These are phyloP conservation scores for Phaenicophaeus curvirostris DNA, from an alignment of 2,797 vertebrate genomes.

Conservation along the genomic window DNA sequence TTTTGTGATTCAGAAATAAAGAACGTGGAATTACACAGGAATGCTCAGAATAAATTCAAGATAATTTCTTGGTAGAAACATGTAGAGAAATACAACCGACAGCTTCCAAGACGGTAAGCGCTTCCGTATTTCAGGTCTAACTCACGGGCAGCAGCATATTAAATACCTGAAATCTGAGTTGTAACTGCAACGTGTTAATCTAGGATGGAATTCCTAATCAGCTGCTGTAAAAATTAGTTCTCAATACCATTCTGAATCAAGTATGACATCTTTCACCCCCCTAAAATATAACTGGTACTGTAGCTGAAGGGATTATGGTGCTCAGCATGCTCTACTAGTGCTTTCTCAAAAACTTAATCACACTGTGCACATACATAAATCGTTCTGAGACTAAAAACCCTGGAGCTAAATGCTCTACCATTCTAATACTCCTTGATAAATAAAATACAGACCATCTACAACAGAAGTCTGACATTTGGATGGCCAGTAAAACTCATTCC, in stretches of 20 bases:
- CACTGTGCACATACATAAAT: background rate
- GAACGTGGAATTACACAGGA: background rate
- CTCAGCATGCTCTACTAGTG: background rate
- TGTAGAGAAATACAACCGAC: background rate
- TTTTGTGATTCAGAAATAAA: background rate
- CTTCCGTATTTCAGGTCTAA: background rate
- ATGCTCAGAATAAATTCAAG: conserved; percentile 6
- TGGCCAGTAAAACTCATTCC: background rate
- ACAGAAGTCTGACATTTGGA: background rate
- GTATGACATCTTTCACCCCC: background rate
- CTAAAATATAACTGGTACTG: background rate
- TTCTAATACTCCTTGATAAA: background rate
- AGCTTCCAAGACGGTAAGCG: background rate
- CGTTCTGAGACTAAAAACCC: background rate
- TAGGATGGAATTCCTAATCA: background rate
- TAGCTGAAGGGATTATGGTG: background rate
- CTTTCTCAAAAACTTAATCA: background rate
- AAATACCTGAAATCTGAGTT: background rate
- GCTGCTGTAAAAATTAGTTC: background rate
- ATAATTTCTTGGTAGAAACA: background rate
- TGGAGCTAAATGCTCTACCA: background rate
- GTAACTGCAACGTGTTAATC: background rate
- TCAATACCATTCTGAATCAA: background rate
- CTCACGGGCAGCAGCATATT: background rate
- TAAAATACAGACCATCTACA: background rate